phyloP scores from a whole-genome alignment of 1,140 invertebrate species.

The Ceratitis capitata region DNA sequence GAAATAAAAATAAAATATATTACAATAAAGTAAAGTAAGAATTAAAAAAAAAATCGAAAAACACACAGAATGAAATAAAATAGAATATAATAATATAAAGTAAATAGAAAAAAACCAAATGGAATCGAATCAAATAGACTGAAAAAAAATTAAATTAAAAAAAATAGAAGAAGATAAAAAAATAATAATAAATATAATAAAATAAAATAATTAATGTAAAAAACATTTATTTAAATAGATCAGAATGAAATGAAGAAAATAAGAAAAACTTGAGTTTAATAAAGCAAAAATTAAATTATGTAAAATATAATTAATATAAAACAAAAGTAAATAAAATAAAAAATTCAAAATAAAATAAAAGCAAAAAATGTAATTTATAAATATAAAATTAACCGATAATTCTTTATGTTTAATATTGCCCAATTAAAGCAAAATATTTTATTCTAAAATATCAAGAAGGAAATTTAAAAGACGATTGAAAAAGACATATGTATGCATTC shows the following conservation, averaged over 20 bases:
- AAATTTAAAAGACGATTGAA: too few species aligned
- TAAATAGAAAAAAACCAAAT: background rate
- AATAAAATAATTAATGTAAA: background rate
- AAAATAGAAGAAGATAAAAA: background rate
- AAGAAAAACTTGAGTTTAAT: too few species aligned
- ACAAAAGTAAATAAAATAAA: conserved; percentile 11
- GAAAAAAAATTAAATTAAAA: too few species aligned
- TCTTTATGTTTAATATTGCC: too few species aligned
- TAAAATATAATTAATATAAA: background rate
- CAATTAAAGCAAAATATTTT: too few species aligned
- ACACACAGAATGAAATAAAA: background rate
- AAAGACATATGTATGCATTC: too few species aligned
- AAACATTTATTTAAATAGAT: too few species aligned
- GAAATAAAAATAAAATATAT: background rate
- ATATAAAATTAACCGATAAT: background rate
- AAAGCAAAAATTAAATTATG: too few species aligned
- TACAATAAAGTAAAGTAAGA: background rate
- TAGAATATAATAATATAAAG: background rate
- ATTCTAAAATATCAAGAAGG: too few species aligned
- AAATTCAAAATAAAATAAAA: conserved; percentile 8
- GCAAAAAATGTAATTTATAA: background rate
- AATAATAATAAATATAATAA: background rate
- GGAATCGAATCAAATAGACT: too few species aligned
- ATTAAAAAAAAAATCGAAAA: background rate
- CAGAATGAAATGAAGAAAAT: too few species aligned